Conservation (phyloP, 2,113 vertebrate genomes). For the Oriolus oriolus region DNA sequence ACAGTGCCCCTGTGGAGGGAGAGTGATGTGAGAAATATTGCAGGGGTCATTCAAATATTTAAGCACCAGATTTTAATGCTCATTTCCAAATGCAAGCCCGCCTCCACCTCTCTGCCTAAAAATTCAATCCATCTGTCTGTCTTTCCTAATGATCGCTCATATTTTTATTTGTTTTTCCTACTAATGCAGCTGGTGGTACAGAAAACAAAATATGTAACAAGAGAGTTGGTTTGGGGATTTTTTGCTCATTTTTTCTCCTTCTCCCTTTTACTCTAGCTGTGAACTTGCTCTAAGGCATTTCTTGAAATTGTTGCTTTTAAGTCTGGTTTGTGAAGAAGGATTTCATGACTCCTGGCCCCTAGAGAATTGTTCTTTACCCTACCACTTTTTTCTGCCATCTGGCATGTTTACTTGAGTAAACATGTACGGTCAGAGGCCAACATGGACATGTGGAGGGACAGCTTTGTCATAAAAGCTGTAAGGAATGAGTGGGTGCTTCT, state of each 20-base stretch:
- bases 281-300: slow-evolving; percentile 58
- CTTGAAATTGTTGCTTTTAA: slow-evolving; percentile 70
- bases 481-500: slow-evolving; percentile 55
- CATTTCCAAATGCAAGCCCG: neutral
- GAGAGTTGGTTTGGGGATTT: neutral
- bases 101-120: slow-evolving; percentile 21
- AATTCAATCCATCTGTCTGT: slow-evolving; percentile 57
- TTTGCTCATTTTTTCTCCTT: neutral
- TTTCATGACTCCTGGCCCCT: slow-evolving; percentile 63
- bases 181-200: slow-evolving; percentile 25
- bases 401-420: slow-evolving; percentile 80
- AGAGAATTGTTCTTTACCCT: slow-evolving; percentile 69
- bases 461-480: slow-evolving; percentile 68
- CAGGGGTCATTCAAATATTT: neutral
- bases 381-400: slow-evolving; percentile 77
- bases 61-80: neutral
- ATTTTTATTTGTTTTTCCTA: slow-evolving; percentile 45
- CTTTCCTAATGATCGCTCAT: slow-evolving; percentile 34
- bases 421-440: slow-evolving; percentile 72
- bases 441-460: slow-evolving; percentile 74
- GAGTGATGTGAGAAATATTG: neutral
- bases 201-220: slow-evolving; percentile 52
- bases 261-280: neutral
- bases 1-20: neutral
- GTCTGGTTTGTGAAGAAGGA: slow-evolving; percentile 66